Conservation (phyloP, 23 tunicate species). For the Diplosoma virens region DNA sequence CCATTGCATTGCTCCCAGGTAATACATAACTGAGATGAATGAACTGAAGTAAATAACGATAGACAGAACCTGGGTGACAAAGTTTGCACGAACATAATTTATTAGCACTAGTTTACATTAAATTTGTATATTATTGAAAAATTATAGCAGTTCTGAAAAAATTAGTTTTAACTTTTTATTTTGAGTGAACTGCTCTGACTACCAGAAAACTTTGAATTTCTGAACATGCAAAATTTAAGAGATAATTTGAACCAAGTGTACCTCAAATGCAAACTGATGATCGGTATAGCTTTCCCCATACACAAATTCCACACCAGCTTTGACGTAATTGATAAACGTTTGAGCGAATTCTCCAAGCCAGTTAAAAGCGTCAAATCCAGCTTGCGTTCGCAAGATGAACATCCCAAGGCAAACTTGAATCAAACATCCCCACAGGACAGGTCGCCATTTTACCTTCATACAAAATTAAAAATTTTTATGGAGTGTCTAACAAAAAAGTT, state of each 20-base stretch:
- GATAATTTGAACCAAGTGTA: neutral
- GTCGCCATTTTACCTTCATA: slow-evolving; percentile 81
- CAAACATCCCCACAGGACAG: slow-evolving; percentile 77
- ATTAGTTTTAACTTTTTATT: too few relatives aligned
- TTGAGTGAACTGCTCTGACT: too few relatives aligned
- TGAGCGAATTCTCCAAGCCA: slow-evolving; percentile 76
- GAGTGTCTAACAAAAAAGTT: too few relatives aligned
- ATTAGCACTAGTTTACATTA: neutral
- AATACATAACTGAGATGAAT: slow-evolving; percentile 55
- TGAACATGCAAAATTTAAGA: neutral
- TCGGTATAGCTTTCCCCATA: slow-evolving; percentile 53
- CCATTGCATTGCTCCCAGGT: slow-evolving; percentile 74
- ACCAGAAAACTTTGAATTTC: too few relatives aligned
- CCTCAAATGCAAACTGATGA: slow-evolving; percentile 79
- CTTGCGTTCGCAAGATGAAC: slow-evolving; percentile 65
- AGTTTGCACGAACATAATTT: too few relatives aligned
- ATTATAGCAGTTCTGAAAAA: too few relatives aligned
- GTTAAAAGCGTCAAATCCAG: slow-evolving; percentile 76
- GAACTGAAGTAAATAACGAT: slow-evolving; percentile 61
- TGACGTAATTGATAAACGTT: slow-evolving; percentile 62
- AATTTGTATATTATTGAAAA: too few relatives aligned
- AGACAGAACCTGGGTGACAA: slow-evolving; percentile 38
- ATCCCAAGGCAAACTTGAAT: slow-evolving; percentile 64
- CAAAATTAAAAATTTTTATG: too few relatives aligned
- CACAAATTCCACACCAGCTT: slow-evolving; percentile 64